phyloP scores from a whole-genome alignment of 1,140 invertebrate species.

The Drosophila athabasca region DNA sequence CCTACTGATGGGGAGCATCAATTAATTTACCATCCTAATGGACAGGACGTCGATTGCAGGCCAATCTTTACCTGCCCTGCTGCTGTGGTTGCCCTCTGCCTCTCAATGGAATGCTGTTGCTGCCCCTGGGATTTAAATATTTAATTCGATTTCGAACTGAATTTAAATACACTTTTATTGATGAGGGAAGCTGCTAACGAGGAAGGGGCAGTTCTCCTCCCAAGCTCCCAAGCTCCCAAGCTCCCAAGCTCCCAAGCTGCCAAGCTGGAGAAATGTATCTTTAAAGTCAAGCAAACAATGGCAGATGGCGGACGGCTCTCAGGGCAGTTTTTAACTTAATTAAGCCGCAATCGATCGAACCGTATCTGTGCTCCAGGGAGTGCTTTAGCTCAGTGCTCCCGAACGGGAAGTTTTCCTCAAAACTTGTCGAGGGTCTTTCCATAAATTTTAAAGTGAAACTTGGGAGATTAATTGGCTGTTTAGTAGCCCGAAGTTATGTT shows the following conservation, averaged over 20 bases:
- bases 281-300: slow-evolving; percentile 32
- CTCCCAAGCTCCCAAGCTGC: not conserved
- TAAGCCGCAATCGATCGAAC: slow-evolving; percentile 23
- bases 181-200: slow-evolving; percentile 6
- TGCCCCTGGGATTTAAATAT: slow-evolving; percentile 64
- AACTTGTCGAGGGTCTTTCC: not conserved
- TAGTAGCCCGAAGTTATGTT: too few species aligned
- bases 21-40: slow-evolving; percentile 74
- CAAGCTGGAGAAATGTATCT: slow-evolving; percentile 19
- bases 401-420: not conserved
- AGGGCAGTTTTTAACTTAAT: slow-evolving; percentile 18
- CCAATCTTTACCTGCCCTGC: not conserved
- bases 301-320: not conserved
- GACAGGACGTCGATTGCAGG: slow-evolving; percentile 51
- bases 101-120: slow-evolving; percentile 8
- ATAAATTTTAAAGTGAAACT: not conserved
- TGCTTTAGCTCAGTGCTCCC: not conserved
- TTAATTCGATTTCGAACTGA: slow-evolving; percentile 71
- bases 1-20: slow-evolving; percentile 40
- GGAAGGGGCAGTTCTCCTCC: not conserved
- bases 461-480: not conserved
- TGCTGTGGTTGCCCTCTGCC: not conserved
- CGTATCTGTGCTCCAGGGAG: slow-evolving; percentile 1
- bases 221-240: not conserved
- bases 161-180: slow-evolving; percentile 69